Conservation (phyloP, 2,888 invertebrate genomes). For the Cephus rjabovi region DNA sequence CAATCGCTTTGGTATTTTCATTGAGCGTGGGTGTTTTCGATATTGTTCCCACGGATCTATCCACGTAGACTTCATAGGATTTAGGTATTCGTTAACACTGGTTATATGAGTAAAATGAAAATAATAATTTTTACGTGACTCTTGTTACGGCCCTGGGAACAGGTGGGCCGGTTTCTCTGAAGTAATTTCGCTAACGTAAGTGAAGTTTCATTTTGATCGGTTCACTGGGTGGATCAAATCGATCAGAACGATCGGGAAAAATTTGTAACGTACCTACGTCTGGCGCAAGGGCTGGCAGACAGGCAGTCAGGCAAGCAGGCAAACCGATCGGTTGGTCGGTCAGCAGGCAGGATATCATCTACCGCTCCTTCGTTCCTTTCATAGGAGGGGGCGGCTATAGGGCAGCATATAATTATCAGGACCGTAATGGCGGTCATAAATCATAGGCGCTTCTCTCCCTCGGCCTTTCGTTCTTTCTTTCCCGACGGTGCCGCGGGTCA, state of each 20-base stretch:
- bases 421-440: slow-evolving; percentile 64
- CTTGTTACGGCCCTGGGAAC: not conserved
- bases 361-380: slow-evolving; percentile 42
- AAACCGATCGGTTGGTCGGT: slow-evolving; percentile 38
- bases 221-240: slow-evolving; percentile 39
- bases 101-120: not conserved
- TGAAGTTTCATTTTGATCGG: not conserved
- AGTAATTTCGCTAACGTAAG: not conserved
- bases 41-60: not conserved
- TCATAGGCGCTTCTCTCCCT: slow-evolving; percentile 66
- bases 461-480: slow-evolving; percentile 40
- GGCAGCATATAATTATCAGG: slow-evolving; percentile 66
- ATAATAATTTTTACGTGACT: not conserved
- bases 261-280: slow-evolving; percentile 41
- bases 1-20: not conserved
- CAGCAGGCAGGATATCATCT: slow-evolving; percentile 59
- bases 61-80: not conserved
- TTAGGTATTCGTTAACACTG: not conserved
- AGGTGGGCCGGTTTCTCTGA: not conserved
- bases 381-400: slow-evolving; percentile 59
- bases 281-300: not conserved
- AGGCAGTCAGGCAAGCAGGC: not conserved
- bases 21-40: not conserved
- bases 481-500: slow-evolving; percentile 41
- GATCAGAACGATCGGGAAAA: slow-evolving; percentile 52